phyloP scores from a whole-genome alignment of 2,888 invertebrate species.

The Andrena camellia region DNA sequence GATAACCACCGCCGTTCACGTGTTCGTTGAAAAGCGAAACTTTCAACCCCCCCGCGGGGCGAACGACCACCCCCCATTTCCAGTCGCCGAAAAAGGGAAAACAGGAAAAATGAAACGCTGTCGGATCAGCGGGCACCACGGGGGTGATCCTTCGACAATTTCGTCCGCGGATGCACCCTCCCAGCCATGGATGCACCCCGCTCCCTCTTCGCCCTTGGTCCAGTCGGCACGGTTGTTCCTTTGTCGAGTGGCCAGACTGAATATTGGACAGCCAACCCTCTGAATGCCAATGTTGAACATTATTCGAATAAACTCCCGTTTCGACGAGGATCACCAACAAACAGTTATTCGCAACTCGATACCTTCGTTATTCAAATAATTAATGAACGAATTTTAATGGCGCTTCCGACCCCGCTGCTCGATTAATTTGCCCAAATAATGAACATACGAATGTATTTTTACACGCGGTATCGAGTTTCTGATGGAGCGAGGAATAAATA shows the following conservation, averaged over 20 bases:
- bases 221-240: conserved; percentile 33
- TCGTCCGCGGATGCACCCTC: conserved; percentile 30
- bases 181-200: conserved; percentile 19
- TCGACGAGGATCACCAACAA: too few species aligned
- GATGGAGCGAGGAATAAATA: too few species aligned
- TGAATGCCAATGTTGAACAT: background rate
- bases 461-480: too few species aligned
- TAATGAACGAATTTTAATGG: too few species aligned
- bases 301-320: background rate
- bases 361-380: too few species aligned
- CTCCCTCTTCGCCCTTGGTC: conserved; percentile 1
- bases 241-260: conserved; percentile 37
- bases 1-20: conserved; percentile 29
- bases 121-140: conserved; percentile 19
- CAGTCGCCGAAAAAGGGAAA: conserved; percentile 1
- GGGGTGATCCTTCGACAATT: conserved; percentile 29
- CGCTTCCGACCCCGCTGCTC: too few species aligned
- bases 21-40: conserved; percentile 42
- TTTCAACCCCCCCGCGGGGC: conserved; percentile 5
- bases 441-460: too few species aligned
- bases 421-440: too few species aligned
- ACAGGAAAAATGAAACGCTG: conserved; percentile 12
- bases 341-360: too few species aligned
- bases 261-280: conserved; percentile 36
- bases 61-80: conserved; percentile 12